Evolutionary conservation across 1,140 invertebrate genomes (phyloP).

Genomic region (Eufriesea mexicana): DNA sequence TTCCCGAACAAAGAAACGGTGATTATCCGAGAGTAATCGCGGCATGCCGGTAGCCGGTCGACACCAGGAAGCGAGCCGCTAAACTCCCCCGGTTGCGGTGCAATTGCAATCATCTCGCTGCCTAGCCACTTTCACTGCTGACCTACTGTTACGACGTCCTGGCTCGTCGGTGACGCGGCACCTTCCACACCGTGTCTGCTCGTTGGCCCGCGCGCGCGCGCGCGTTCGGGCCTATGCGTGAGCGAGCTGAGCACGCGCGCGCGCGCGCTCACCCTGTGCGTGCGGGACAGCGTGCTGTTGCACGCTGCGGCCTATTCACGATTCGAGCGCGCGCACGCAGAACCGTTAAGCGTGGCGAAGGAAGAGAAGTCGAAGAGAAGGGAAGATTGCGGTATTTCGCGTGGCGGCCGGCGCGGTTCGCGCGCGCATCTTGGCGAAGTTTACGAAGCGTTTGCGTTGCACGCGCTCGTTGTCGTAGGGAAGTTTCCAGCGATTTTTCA

Average conservation of each 20-base stretch:
- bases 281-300: constrained; percentile 9
- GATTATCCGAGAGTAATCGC: constrained; percentile 43
- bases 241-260: too few relatives aligned
- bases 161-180: constrained; percentile 63
- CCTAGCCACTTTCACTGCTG: constrained; percentile 76
- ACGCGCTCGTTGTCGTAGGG: too few relatives aligned
- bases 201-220: background rate
- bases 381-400: too few relatives aligned
- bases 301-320: constrained; percentile 44
- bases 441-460: background rate
- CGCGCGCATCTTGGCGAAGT: too few relatives aligned
- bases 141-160: constrained; percentile 73
- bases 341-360: constrained; percentile 2
- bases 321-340: constrained; percentile 33
- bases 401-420: too few relatives aligned
- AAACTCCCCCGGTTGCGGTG: constrained; percentile 57
- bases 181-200: constrained; percentile 27
- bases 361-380: constrained; percentile 5
- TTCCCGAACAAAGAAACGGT: constrained; percentile 42
- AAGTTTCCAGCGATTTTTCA: too few relatives aligned
- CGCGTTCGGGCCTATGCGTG: background rate
- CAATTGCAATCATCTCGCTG: constrained; percentile 72
- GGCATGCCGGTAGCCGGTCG: constrained; percentile 40
- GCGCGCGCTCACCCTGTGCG: constrained; percentile 9
- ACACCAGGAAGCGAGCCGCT: constrained; percentile 65